Evolutionary conservation across 2,113 vertebrate species (phyloP).

Genomic region (Verasper variegatus): DNA sequence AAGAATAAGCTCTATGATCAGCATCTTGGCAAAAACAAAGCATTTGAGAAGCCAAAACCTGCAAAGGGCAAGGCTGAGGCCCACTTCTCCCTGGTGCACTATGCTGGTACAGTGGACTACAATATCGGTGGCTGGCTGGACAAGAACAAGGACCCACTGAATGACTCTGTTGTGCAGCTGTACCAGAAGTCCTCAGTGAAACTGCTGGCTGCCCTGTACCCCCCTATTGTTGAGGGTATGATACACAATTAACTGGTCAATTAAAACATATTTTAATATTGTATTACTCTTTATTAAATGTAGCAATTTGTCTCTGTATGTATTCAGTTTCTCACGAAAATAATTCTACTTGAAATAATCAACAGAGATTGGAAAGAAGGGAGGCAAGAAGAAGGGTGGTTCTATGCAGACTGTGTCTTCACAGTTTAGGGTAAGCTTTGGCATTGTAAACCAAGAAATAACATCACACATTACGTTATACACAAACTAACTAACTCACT

Average conservation of each 20-base stretch:
- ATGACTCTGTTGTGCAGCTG: conserved; percentile 74
- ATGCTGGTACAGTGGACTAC: conserved; percentile 90
- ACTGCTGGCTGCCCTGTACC: conserved; percentile 60
- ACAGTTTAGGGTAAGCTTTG: conserved; percentile 67
- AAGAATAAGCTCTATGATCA: conserved; percentile 78
- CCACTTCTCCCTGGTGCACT: conserved; percentile 90
- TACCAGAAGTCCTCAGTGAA: conserved; percentile 77
- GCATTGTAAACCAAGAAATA: not conserved
- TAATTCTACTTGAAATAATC: too few species aligned
- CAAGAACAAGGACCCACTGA: conserved; percentile 78
- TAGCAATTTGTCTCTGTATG: not conserved
- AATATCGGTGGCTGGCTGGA: conserved; percentile 79
- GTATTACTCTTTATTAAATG: not conserved
- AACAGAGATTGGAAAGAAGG: conserved; percentile 60
- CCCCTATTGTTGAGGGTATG: conserved; percentile 65
- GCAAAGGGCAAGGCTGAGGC: conserved; percentile 87
- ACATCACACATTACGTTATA: not conserved
- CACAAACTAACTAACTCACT: not conserved
- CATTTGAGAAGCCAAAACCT: conserved; percentile 89
- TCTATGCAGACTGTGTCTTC: conserved; percentile 77
- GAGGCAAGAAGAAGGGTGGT: conserved; percentile 75
- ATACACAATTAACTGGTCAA: not conserved
- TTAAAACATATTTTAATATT: not conserved
- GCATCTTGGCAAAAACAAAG: conserved; percentile 71
- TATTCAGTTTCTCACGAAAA: not conserved